Evolutionary conservation across 2,888 invertebrate genomes (phyloP), one percentile per base, ranked within the genome.

Genomic region (Crossocerus cetratus): DNA sequence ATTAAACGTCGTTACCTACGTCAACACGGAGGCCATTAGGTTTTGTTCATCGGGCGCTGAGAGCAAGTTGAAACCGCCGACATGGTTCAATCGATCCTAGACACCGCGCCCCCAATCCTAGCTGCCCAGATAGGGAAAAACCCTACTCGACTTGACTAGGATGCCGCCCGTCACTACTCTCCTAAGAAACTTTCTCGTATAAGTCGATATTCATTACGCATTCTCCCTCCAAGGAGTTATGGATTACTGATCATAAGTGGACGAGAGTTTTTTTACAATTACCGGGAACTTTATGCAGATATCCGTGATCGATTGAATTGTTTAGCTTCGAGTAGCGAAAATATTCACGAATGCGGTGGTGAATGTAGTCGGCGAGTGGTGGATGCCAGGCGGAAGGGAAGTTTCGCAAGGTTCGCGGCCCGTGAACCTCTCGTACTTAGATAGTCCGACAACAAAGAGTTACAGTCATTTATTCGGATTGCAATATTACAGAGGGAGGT

Each of bases 1-100:
- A 82, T 83, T 83, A 83, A 79, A 78, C 77, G 79, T 76, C 76
- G 83, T 77, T 83, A 78, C 77, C 76, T 82, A 74, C 83, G 83
- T 83, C 83, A 83, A 83, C 83, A 83, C 60, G 62, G 72, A 42
- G 72, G 56, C 72, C 80, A 78, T 78, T 78, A 78, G 72, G 70
- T 78, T 75, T 78, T 72, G 77, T 75, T 78, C 77, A 71, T 74
- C 77, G 67, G 66, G 16, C 59, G 55, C 42, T 65, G 66, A 66
- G 66, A 66, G 68, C 74, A 69, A 74, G 61, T 62, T 62, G 55
- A 68, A 54, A 14, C 59, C 32, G 32, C 32, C 8, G 32, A 32
- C 32, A 32, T 32, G 32, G 64, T 69, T 66, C 77, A 74, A 71
- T 74, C 77, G 74, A 74, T 77, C 68, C 23, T 53, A 32, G 32